These are phyloP conservation scores for Anolis carolinensis DNA, from an alignment of 2,113 vertebrate species.

Conservation along the genomic window DNA sequence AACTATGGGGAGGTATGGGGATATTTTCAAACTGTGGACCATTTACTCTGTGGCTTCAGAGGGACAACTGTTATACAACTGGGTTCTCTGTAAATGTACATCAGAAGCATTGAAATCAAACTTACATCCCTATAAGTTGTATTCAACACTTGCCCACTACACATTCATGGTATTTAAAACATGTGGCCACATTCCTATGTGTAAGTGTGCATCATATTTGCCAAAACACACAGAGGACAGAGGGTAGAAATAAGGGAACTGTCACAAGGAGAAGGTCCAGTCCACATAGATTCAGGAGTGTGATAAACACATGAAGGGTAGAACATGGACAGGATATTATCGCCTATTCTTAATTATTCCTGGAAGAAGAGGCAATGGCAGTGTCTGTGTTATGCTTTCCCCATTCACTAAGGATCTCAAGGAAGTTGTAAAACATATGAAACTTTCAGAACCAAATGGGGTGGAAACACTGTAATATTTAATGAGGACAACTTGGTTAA, in stretches of 20 bases:
- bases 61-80: background rate
- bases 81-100: background rate
- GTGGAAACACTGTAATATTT: slow-evolving; percentile 64
- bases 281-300: background rate
- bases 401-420: slow-evolving; percentile 44
- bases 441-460: slow-evolving; percentile 68
- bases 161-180: background rate
- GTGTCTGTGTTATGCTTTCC: slow-evolving; percentile 44
- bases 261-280: background rate
- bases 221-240: background rate
- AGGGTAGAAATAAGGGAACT: background rate
- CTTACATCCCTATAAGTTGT: background rate
- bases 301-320: background rate
- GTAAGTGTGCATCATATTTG: background rate
- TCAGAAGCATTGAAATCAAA: background rate
- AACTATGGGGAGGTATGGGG: background rate
- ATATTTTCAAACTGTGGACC: no score
- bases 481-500: slow-evolving; percentile 68
- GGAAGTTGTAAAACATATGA: slow-evolving; percentile 58
- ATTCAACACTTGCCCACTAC: background rate
- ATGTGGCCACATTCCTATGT: background rate
- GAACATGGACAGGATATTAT: background rate
- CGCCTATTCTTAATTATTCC: slow-evolving; percentile 48
- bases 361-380: slow-evolving; percentile 56
- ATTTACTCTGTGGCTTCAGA: no score